Evolutionary conservation across 2,888 invertebrate species (phyloP).

Genomic region (Rhodophaea formosa): DNA sequence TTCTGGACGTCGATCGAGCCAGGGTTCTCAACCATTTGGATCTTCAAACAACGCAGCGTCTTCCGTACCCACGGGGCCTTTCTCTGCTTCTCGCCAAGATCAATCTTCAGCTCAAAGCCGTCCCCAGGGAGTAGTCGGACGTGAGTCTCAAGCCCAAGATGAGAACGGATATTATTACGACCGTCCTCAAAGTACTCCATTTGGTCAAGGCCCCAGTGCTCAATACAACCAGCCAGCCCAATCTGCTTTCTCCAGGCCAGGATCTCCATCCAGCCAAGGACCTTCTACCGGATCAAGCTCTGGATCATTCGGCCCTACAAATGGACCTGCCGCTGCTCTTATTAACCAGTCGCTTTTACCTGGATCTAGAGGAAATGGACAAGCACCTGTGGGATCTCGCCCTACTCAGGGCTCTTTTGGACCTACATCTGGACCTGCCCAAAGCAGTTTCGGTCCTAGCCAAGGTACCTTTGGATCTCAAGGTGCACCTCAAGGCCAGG

Average conservation of each 20-base stretch:
- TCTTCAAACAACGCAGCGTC: conserved; percentile 19
- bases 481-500: conserved; percentile 19
- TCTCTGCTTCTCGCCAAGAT: conserved; percentile 12
- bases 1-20: conserved; percentile 7
- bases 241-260: conserved; percentile 19
- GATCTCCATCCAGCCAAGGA: conserved; percentile 24
- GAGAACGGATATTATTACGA: conserved; percentile 37
- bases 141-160: conserved; percentile 27
- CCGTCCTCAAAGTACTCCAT: conserved; percentile 24
- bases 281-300: conserved; percentile 24
- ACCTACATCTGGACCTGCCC: conserved; percentile 18
- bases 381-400: neutral
- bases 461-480: conserved; percentile 26
- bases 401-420: conserved; percentile 23
- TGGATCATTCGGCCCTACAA: conserved; percentile 22
- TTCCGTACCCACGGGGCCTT: conserved; percentile 19
- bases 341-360: conserved; percentile 18
- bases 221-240: neutral
- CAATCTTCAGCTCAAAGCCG: conserved; percentile 14
- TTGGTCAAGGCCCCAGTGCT: conserved; percentile 17
- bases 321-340: conserved; percentile 24
- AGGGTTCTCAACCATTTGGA: conserved; percentile 8
- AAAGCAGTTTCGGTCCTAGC: conserved; percentile 16
- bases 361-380: neutral
- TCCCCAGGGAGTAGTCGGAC: conserved; percentile 14